Evolutionary conservation across 2,113 vertebrate species (phyloP).

Genomic region (Embiotoca jacksoni): DNA sequence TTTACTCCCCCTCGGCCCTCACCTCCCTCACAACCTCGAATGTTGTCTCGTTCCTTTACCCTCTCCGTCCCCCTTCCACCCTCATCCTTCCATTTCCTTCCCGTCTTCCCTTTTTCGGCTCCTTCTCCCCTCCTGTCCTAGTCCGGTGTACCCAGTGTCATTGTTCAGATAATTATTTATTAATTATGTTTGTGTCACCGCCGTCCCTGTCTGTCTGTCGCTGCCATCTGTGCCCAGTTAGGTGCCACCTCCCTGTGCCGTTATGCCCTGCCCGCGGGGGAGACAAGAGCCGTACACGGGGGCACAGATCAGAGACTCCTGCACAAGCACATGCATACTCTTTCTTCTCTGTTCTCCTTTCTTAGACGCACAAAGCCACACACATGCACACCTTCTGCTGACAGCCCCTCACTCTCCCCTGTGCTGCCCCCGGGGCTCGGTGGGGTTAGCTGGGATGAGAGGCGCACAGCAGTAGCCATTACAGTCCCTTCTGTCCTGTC

Average conservation of each 20-base stretch:
- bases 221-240: conserved; percentile 86
- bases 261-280: conserved; percentile 73
- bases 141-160: conserved; percentile 71
- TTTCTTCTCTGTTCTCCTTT: conserved; percentile 33
- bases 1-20: conserved; percentile 2
- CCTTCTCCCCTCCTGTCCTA: conserved; percentile 29
- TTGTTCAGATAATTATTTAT: conserved; percentile 83
- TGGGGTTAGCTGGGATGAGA: conserved; percentile 75
- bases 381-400: conserved; percentile 70
- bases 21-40: not conserved
- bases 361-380: conserved; percentile 49
- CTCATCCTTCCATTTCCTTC: conserved; percentile 17
- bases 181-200: conserved; percentile 78
- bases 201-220: conserved; percentile 72
- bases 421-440: conserved; percentile 71
- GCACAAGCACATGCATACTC: conserved; percentile 41
- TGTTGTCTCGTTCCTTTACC: conserved; percentile 31
- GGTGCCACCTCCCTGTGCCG: conserved; percentile 76
- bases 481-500: conserved; percentile 77
- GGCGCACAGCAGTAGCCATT: conserved; percentile 73
- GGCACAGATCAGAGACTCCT: conserved; percentile 67
- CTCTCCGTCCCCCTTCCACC: conserved; percentile 41
- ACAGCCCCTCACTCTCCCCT: conserved; percentile 51
- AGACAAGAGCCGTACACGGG: conserved; percentile 54
- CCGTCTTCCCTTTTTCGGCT: conserved; percentile 20